A percentile compares a stretch with the other conserved stretches of the same genome.
Evolutionary conservation across 2,888 invertebrate genomes (phyloP).

Genomic region (Cataglyphis rosenhaueri): DNA sequence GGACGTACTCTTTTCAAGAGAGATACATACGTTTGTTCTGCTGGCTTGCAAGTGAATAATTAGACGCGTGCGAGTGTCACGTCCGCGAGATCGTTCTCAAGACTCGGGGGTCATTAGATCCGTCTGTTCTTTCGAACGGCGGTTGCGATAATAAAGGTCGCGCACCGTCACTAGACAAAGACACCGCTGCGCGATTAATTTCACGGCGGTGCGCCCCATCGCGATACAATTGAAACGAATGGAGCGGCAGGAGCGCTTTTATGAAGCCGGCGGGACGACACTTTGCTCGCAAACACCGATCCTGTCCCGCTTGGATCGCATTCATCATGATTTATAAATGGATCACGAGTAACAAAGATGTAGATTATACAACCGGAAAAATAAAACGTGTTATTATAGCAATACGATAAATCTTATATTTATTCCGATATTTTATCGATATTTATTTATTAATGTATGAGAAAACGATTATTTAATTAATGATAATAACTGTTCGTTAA

Average conservation of each 20-base stretch:
- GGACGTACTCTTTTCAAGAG: background rate
- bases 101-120: constrained; percentile 56
- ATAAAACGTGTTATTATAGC: constrained; percentile 3
- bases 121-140: constrained; percentile 58
- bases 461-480: background rate
- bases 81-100: constrained; percentile 54
- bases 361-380: background rate
- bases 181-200: constrained; percentile 65
- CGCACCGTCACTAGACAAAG: constrained; percentile 59
- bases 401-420: background rate
- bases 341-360: constrained; percentile 16
- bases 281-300: constrained; percentile 37
- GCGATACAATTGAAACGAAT: constrained; percentile 64
- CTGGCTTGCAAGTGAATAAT: constrained; percentile 56
- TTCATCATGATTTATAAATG: constrained; percentile 33
- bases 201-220: constrained; percentile 64
- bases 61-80: constrained; percentile 59
- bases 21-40: constrained; percentile 1
- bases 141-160: constrained; percentile 62
- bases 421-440: background rate
- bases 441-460: background rate
- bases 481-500: background rate
- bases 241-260: constrained; percentile 58
- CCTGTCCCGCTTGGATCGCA: constrained; percentile 13
- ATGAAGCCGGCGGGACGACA: constrained; percentile 54